Conservation (phyloP, 2,113 vertebrate genomes). For the Oncorhynchus keta region DNA sequence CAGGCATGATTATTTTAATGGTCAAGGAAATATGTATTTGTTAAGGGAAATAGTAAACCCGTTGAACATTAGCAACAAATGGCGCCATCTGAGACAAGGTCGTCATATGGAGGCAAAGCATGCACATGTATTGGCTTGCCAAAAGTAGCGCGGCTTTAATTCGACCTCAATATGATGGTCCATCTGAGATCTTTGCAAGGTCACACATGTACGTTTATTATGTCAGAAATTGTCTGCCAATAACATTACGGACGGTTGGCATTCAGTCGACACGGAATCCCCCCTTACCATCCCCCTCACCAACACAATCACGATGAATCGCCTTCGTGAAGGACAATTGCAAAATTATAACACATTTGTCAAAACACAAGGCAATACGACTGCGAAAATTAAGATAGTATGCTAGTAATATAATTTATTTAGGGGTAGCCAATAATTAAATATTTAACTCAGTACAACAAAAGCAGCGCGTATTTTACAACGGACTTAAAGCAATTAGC, state of each 20-base stretch:
- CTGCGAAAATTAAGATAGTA: too few relatives aligned
- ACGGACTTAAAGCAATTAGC: too few relatives aligned
- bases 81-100: neutral
- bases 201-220: too few relatives aligned
- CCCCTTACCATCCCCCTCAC: neutral
- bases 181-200: neutral
- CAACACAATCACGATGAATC: neutral
- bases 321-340: neutral
- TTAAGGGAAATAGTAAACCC: neutral
- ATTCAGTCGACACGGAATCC: neutral
- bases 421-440: too few relatives aligned
- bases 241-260: neutral
- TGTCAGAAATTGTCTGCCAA: neutral
- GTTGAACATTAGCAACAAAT: neutral
- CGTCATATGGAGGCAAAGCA: neutral
- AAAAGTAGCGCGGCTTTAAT: neutral
- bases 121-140: neutral
- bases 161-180: neutral
- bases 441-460: too few relatives aligned
- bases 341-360: neutral
- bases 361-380: neutral
- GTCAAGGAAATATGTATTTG: neutral
- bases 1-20: neutral
- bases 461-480: too few relatives aligned
- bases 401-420: neutral